Evolutionary conservation across 1,140 invertebrate genomes (phyloP).

Genomic region (Papilio helenus): DNA sequence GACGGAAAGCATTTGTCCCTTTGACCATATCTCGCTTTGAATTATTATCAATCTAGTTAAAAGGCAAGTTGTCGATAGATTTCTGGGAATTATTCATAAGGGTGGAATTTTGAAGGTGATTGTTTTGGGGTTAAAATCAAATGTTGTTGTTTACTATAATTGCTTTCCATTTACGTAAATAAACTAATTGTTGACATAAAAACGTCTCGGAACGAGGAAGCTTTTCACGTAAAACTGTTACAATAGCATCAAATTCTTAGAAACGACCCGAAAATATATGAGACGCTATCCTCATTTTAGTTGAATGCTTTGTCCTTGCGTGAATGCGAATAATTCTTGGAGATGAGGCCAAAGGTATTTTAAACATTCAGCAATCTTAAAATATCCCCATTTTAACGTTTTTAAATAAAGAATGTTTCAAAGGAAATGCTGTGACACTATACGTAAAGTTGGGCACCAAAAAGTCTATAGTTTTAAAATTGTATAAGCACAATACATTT

Average conservation of each 20-base stretch:
- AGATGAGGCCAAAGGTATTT: conserved; percentile 37
- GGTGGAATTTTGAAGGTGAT: conserved; percentile 38
- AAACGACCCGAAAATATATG: conserved; percentile 35
- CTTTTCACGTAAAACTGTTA: conserved; percentile 27
- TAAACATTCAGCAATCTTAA: conserved; percentile 24
- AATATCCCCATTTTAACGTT: conserved; percentile 24
- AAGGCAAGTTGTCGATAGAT: conserved; percentile 68
- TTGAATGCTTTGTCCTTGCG: conserved; percentile 34
- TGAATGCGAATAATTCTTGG: conserved; percentile 38
- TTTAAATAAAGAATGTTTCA: conserved; percentile 19
- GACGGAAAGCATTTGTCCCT: conserved; percentile 60
- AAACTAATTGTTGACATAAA: no score
- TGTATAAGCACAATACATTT: background rate
- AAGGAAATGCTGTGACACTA: background rate
- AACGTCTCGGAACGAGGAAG: conserved; percentile 26
- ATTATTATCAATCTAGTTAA: conserved; percentile 65
- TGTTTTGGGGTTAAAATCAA: conserved; percentile 36
- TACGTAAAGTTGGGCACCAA: background rate
- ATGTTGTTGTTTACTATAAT: background rate
- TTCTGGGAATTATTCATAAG: conserved; percentile 51
- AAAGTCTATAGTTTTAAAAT: background rate
- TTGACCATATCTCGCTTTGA: conserved; percentile 66
- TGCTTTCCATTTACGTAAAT: background rate
- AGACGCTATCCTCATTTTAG: conserved; percentile 33
- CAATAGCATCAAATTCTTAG: conserved; percentile 40